Conservation (phyloP, 2,888 invertebrate species). For the Norana najaformis region DNA sequence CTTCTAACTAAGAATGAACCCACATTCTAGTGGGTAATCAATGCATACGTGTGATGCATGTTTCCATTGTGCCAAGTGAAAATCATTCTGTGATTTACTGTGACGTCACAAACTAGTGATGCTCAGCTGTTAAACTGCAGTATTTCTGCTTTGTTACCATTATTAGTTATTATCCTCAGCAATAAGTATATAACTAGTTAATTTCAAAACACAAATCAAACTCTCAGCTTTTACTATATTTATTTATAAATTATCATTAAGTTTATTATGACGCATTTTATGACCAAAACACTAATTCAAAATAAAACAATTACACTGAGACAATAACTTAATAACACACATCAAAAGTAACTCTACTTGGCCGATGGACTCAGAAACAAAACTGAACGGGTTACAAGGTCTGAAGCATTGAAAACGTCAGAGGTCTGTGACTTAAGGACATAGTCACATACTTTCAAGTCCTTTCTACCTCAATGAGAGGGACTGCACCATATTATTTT, state of each 20-base stretch:
- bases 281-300: not conserved
- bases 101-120: not conserved
- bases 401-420: not conserved
- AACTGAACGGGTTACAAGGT: not conserved
- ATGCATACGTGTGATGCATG: not conserved
- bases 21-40: not conserved
- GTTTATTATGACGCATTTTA: not conserved
- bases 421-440: not conserved
- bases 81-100: not conserved
- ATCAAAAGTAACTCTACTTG: not conserved
- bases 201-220: not conserved
- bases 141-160: not conserved
- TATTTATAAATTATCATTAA: not conserved
- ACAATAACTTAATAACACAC: conserved; percentile 1
- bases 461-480: not conserved
- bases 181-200: not conserved
- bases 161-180: not conserved
- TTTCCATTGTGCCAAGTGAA: not conserved
- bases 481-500: not conserved
- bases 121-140: not conserved
- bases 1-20: not conserved
- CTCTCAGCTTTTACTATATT: not conserved
- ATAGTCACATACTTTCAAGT: not conserved
- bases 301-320: not conserved
- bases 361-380: not conserved